Evolutionary conservation across 2,113 vertebrate genomes (phyloP), one percentile per base, ranked within the genome.

Genomic region (Caranx melampygus): DNA sequence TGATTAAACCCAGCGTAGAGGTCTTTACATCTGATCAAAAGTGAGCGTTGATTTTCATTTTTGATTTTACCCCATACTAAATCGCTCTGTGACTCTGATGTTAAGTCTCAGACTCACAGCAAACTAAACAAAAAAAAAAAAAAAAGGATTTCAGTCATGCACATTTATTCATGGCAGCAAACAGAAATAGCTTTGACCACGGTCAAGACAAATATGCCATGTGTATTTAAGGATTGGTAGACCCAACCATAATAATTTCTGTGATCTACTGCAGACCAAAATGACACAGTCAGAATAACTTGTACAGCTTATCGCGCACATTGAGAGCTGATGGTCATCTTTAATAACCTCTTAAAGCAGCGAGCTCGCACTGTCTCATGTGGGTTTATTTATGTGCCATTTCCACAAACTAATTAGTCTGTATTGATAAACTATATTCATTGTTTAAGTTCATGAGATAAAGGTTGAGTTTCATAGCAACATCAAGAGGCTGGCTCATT

Each of bases 391-490:
- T 44, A 18, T 64, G 72, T 16, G 20, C 1, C n/a, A 40, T 49
- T 70, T 33, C 54, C 65, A 15, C n/a, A 60, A 75, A 74, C 51
- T 34, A 82, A 81, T 84, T 66, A 71, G 77, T 26, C 13, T 42
- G 42, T 45, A 42, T 44, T 49, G 40, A 26, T 63, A 87, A 82
- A 81, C 60, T 20, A 20, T 1, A 67, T 76, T 74, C 6, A 49
- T 49, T 75, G 40, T 80, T 73, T 42, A 44, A 37, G 57, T 58
- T 42, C 35, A 12, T 35, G 61, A 47, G 26, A 81, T 76, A 64
- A 81, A 77, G 67, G 57, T 37, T 1, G 6, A 26, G 60, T 82
- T 88, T 79, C 73, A 73, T 42, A 61, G 74, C 79, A 77, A 82
- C 65, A 13, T 57, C 35, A 61, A 77, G 42, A 79, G 42, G 47